phyloP scores from a whole-genome alignment of 2,113 vertebrate genomes.

The Phalacrocorax aristotelis region DNA sequence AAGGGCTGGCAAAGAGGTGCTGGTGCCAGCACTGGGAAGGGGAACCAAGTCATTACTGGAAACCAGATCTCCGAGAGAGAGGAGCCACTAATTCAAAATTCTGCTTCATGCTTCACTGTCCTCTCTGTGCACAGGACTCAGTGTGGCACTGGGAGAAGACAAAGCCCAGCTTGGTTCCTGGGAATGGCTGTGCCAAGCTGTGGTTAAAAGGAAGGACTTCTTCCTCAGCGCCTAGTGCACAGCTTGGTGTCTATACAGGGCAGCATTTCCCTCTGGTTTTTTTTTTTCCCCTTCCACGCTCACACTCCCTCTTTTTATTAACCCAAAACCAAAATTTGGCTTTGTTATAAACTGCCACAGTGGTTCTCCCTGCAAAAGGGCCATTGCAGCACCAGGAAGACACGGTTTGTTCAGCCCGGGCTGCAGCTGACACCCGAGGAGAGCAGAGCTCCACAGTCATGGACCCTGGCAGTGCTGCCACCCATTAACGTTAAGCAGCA shows the following conservation, averaged over 20 bases:
- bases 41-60: constrained; percentile 24
- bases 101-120: background rate
- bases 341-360: background rate
- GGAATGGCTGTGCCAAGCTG: background rate
- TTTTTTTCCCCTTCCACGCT: background rate
- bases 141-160: background rate
- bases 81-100: background rate
- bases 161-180: background rate
- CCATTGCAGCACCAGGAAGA: background rate
- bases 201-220: background rate
- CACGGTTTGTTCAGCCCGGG: background rate
- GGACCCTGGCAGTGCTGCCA: background rate
- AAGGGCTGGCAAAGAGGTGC: constrained; percentile 30
- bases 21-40: background rate
- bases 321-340: background rate
- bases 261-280: background rate
- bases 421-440: background rate
- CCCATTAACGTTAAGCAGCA: constrained; percentile 10
- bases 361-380: background rate
- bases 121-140: background rate
- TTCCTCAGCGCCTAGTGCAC: background rate
- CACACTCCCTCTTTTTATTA: background rate
- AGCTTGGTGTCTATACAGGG: background rate
- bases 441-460: background rate
- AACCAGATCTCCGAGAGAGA: background rate